phyloP scores from a whole-genome alignment of 2,113 vertebrate genomes.

The Synchiropus splendidus region DNA sequence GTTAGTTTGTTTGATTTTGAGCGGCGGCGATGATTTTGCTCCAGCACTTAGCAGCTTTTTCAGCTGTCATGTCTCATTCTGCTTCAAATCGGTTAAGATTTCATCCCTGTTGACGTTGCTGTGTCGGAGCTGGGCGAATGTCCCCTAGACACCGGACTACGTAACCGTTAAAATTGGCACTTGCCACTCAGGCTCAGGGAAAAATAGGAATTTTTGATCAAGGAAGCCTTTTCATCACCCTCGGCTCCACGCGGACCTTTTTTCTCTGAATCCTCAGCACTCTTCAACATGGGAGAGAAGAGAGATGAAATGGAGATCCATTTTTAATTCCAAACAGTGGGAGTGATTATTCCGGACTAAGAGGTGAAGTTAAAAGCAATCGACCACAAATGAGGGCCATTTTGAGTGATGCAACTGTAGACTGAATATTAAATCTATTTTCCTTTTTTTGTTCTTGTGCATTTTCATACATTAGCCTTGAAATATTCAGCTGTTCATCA shows the following conservation, averaged over 20 bases:
- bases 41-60: conserved; percentile 7
- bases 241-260: conserved; percentile 5
- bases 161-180: conserved; percentile 36
- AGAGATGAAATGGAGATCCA: conserved; percentile 1
- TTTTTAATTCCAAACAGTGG: conserved; percentile 3
- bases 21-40: conserved; percentile 11
- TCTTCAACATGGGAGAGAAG: conserved; percentile 5
- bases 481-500: conserved; percentile 11
- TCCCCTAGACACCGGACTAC: conserved; percentile 20
- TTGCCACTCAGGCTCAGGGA: conserved; percentile 8
- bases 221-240: conserved; percentile 38
- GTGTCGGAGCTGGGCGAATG: conserved; percentile 21
- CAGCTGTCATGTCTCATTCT: conserved; percentile 20
- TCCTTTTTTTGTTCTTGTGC: no score
- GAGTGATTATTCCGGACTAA: no score
- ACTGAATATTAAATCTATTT: no score
- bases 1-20: conserved; percentile 4
- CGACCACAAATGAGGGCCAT: no score
- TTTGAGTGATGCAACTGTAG: no score
- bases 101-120: conserved; percentile 12
- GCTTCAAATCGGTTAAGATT: conserved; percentile 23
- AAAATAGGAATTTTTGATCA: conserved; percentile 15
- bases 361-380: no score
- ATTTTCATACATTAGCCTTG: no score
- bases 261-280: conserved; percentile 17